These are phyloP conservation scores for Pantherophis alleghaniensis DNA, from an alignment of 2,797 vertebrate genomes.

Conservation along the genomic window DNA sequence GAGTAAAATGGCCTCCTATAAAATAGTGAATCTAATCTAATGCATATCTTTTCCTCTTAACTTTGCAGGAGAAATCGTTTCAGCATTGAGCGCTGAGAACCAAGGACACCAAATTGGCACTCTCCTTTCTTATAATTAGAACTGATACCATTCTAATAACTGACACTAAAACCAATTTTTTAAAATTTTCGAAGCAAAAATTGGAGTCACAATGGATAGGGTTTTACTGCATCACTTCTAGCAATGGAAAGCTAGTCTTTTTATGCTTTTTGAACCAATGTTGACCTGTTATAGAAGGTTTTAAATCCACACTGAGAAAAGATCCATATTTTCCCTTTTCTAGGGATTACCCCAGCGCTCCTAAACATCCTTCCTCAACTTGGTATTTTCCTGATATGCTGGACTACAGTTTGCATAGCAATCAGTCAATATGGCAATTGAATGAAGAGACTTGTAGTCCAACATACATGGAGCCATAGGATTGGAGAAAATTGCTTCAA, in stretches of 20 bases:
- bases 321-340: not conserved
- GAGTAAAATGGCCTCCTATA: too few relatives aligned
- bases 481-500: not conserved
- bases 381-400: not conserved
- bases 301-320: not conserved
- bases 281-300: not conserved
- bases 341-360: not conserved
- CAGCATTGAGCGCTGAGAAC: not conserved
- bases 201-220: not conserved
- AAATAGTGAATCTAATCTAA: not conserved
- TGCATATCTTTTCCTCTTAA: not conserved
- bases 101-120: too few relatives aligned
- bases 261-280: not conserved
- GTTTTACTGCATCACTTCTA: not conserved
- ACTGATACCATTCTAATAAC: not conserved
- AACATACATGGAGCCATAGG: not conserved
- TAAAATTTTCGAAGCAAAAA: not conserved
- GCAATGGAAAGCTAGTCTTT: not conserved
- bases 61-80: not conserved
- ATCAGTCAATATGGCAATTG: not conserved
- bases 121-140: not conserved
- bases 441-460: not conserved
- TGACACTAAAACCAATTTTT: not conserved
- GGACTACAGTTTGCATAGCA: not conserved
- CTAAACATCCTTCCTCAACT: not conserved